A percentile compares a stretch with the other conserved stretches of the same genome.
phyloP scores from a whole-genome alignment of 2,888 invertebrate species.

The Lasioglossum marginatum region DNA sequence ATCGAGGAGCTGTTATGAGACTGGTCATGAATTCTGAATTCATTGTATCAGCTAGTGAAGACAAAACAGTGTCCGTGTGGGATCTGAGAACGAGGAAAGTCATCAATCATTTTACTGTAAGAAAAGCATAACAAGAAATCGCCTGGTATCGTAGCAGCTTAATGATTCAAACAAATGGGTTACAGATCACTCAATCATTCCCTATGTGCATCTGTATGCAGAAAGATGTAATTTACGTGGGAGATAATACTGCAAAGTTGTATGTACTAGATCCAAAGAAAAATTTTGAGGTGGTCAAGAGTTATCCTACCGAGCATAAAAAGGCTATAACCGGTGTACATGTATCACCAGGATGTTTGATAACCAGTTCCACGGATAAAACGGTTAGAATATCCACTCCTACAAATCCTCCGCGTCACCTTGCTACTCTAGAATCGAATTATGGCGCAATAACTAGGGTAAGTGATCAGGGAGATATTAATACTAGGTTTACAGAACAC shows the following conservation, averaged over 20 bases:
- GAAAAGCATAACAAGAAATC: not conserved
- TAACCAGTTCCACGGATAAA: slow-evolving; percentile 81
- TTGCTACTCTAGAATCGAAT: slow-evolving; percentile 69
- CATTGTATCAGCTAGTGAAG: slow-evolving; percentile 87
- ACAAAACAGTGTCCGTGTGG: slow-evolving; percentile 86
- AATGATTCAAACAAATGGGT: not conserved
- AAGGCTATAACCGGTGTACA: slow-evolving; percentile 80
- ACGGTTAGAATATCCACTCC: slow-evolving; percentile 80
- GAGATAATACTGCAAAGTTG: slow-evolving; percentile 77
- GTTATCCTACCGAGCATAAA: slow-evolving; percentile 76
- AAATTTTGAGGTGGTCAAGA: slow-evolving; percentile 75
- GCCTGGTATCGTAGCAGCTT: not conserved
- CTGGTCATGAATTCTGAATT: slow-evolving; percentile 83
- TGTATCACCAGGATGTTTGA: slow-evolving; percentile 78
- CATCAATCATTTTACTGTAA: slow-evolving; percentile 79
- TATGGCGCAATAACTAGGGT: slow-evolving; percentile 80
- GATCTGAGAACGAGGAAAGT: slow-evolving; percentile 86
- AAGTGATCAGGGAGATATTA: slow-evolving; percentile 51
- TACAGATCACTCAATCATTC: slow-evolving; percentile 78
- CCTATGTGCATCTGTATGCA: slow-evolving; percentile 80
- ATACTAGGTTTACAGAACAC: not conserved
- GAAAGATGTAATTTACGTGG: slow-evolving; percentile 74
- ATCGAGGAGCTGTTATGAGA: slow-evolving; percentile 86
- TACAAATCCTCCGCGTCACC: slow-evolving; percentile 79
- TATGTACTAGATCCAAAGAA: slow-evolving; percentile 77